A percentile compares a stretch with the other conserved stretches of the same genome.
These are phyloP conservation scores for Cavia aperea DNA, from an alignment of 2,113 vertebrate genomes.

Conservation along the genomic window DNA sequence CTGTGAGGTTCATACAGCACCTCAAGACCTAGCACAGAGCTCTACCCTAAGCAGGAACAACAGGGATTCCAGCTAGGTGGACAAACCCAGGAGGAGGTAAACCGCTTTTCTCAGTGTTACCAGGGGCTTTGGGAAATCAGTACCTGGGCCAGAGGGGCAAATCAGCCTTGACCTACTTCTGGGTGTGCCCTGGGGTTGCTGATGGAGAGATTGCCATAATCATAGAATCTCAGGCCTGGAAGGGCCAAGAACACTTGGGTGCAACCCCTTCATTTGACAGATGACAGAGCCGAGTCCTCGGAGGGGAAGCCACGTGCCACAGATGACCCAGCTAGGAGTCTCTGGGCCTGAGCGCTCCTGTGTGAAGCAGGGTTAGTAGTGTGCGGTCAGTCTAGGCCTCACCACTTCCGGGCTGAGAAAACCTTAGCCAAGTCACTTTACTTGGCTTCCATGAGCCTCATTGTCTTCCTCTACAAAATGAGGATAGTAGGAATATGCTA, in stretches of 20 bases:
- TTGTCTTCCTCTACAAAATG: background rate
- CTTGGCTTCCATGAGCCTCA: background rate
- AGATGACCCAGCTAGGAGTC: background rate
- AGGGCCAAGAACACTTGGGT: conserved; percentile 38
- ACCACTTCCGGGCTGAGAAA: background rate
- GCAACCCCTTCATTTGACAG: conserved; percentile 64
- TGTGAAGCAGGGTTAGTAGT: background rate
- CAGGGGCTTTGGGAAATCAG: background rate
- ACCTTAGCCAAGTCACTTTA: background rate
- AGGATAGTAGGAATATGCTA: background rate
- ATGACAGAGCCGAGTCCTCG: conserved; percentile 49
- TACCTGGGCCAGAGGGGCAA: conserved; percentile 31
- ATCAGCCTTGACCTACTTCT: conserved; percentile 21
- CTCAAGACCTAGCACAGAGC: background rate
- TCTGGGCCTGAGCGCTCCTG: background rate
- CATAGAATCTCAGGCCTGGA: conserved; percentile 60
- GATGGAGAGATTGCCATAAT: conserved; percentile 60
- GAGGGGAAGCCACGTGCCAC: background rate
- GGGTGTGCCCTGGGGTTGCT: conserved; percentile 46
- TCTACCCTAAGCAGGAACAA: background rate
- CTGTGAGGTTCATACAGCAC: background rate
- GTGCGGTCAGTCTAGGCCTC: background rate
- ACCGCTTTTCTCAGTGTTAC: background rate
- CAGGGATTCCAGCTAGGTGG: background rate
- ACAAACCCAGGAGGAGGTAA: background rate